phyloP scores from a whole-genome alignment of 1,140 invertebrate genomes.

The Musca domestica region DNA sequence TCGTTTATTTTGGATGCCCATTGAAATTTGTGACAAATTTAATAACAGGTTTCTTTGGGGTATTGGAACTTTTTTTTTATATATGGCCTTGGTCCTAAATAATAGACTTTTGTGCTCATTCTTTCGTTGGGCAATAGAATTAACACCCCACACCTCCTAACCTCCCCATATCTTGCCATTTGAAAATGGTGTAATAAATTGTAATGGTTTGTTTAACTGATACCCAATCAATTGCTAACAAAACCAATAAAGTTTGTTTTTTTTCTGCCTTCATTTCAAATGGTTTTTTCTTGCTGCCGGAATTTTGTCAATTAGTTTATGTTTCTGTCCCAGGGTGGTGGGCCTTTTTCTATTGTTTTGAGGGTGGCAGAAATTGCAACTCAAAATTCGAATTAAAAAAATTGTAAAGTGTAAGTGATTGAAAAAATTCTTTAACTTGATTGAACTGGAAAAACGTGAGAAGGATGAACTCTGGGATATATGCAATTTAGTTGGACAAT shows the following conservation, averaged over 20 bases:
- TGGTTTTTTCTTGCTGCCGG: not conserved
- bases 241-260: not conserved
- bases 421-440: too few species aligned
- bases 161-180: not conserved
- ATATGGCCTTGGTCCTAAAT: not conserved
- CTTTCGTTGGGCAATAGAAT: too few species aligned
- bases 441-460: too few species aligned
- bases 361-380: too few species aligned
- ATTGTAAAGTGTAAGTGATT: too few species aligned
- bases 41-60: not conserved
- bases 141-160: too few species aligned
- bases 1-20: not conserved
- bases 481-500: too few species aligned
- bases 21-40: constrained; percentile 8
- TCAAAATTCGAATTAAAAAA: too few species aligned
- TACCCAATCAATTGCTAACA: constrained; percentile 13
- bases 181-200: constrained; percentile 16
- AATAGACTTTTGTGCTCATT: not conserved
- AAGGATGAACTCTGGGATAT: too few species aligned
- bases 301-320: too few species aligned
- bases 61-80: not conserved
- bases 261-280: not conserved
- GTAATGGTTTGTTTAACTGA: constrained; percentile 18
- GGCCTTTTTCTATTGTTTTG: not conserved
- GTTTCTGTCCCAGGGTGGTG: too few species aligned